A percentile compares a stretch with the other conserved stretches of the same genome.
Conservation (phyloP, 1,140 invertebrate species). For the Potamilus streckersoni region DNA sequence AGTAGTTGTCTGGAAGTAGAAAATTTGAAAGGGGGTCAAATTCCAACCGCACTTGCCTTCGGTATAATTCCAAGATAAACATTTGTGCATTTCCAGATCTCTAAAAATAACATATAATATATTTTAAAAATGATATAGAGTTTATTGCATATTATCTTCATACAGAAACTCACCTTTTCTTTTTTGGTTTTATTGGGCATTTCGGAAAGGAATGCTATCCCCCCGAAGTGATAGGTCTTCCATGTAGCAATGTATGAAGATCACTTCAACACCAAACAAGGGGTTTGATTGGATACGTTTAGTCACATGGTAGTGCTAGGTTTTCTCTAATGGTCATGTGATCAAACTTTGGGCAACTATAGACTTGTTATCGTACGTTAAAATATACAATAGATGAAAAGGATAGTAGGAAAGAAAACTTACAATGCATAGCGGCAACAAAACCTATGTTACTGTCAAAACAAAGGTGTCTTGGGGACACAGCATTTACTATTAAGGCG, state of each 20-base stretch:
- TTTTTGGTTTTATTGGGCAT: conserved; percentile 70
- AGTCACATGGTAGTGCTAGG: conserved; percentile 51
- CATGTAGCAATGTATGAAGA: conserved; percentile 39
- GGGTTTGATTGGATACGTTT: conserved; percentile 48
- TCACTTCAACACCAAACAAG: conserved; percentile 59
- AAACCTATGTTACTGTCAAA: too few species aligned
- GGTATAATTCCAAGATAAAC: conserved; percentile 2
- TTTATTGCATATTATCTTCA: conserved; percentile 13
- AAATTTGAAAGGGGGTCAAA: neutral
- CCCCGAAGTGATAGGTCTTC: conserved; percentile 47
- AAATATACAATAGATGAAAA: too few species aligned
- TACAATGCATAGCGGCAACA: too few species aligned
- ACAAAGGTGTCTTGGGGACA: too few species aligned
- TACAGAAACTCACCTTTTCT: conserved; percentile 65
- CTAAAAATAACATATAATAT: too few species aligned
- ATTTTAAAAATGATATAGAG: neutral
- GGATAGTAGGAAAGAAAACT: too few species aligned
- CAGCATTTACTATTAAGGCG: too few species aligned
- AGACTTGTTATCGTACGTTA: too few species aligned
- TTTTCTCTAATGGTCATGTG: conserved; percentile 41
- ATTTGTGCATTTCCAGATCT: neutral
- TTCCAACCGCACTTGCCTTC: neutral
- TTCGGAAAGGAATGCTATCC: conserved; percentile 45
- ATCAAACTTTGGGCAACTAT: conserved; percentile 10
- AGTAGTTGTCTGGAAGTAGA: conserved; percentile 68